phyloP scores from a whole-genome alignment of 2,113 vertebrate genomes.

The Chelonoidis abingdonii region DNA sequence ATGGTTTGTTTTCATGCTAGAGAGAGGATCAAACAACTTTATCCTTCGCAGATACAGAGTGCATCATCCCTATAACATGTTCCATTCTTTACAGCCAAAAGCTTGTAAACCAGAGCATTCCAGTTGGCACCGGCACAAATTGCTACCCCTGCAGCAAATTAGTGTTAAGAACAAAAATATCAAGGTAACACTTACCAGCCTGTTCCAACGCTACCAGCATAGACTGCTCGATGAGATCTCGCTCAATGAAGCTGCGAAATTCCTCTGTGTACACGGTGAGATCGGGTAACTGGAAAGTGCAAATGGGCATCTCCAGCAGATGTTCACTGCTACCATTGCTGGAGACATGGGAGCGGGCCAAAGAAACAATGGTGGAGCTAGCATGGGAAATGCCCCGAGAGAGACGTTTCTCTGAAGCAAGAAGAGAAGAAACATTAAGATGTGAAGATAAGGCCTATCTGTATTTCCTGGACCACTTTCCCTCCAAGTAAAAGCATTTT shows the following conservation, averaged over 20 bases:
- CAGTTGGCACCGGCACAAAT: accelerated
- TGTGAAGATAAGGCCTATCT: not conserved
- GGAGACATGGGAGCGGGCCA: slow-evolving; percentile 94
- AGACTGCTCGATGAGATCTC: slow-evolving; percentile 97
- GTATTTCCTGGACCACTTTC: not conserved
- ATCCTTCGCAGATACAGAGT: accelerated
- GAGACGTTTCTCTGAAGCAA: slow-evolving; percentile 88
- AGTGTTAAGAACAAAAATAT: accelerated
- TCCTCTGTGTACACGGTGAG: slow-evolving; percentile 94
- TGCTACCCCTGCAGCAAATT: accelerated
- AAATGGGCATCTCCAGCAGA: slow-evolving; percentile 93
- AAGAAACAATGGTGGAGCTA: slow-evolving; percentile 94
- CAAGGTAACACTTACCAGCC: slow-evolving; percentile 83
- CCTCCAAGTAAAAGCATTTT: not conserved
- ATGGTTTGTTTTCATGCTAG: not conserved
- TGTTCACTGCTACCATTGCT: slow-evolving; percentile 88
- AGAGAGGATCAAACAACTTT: not conserved
- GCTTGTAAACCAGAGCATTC: not conserved
- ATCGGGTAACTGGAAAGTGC: slow-evolving; percentile 98
- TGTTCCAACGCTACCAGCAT: slow-evolving; percentile 97
- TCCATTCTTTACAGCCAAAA: accelerated
- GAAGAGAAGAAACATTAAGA: not conserved
- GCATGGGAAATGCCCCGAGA: slow-evolving; percentile 95
- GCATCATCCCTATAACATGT: accelerated
- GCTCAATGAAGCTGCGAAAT: slow-evolving; percentile 94